Percentiles rank a stretch among this genome's conserved stretches.
Evolutionary conservation across 2,797 vertebrate species (phyloP).

Genomic region (Mus minutoides): DNA sequence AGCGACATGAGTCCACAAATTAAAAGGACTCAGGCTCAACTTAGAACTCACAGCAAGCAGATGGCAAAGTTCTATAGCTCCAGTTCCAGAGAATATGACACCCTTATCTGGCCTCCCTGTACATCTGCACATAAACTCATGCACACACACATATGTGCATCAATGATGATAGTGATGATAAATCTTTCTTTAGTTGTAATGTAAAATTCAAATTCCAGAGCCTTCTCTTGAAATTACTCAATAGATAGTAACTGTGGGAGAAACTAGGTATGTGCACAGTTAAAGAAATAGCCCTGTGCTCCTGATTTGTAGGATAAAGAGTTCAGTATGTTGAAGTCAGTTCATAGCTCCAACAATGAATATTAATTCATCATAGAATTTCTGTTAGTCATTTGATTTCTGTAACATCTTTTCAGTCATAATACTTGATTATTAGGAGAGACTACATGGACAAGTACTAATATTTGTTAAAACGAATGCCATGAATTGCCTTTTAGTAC

Average conservation of each 20-base stretch:
- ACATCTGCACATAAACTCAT: neutral
- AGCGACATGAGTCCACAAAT: neutral
- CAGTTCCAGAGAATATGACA: neutral
- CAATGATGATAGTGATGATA: neutral
- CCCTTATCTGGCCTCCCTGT: neutral
- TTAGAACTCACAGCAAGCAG: neutral
- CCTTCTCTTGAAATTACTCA: neutral
- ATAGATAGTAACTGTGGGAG: neutral
- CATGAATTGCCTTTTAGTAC: neutral
- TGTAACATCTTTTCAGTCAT: neutral
- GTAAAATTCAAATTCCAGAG: constrained; percentile 13
- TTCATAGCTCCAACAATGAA: neutral
- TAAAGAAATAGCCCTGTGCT: neutral
- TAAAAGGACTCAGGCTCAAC: neutral
- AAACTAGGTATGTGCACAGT: neutral
- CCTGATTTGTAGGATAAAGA: neutral
- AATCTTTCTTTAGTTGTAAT: neutral
- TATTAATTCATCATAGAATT: neutral
- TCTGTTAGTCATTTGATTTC: neutral
- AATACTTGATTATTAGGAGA: constrained; percentile 1
- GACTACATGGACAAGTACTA: neutral
- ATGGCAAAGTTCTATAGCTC: neutral
- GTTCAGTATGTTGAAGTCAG: neutral
- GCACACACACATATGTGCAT: neutral
- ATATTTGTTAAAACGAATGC: neutral